phyloP scores from a whole-genome alignment of 2,797 vertebrate species.

The Acipenser transmontanus region DNA sequence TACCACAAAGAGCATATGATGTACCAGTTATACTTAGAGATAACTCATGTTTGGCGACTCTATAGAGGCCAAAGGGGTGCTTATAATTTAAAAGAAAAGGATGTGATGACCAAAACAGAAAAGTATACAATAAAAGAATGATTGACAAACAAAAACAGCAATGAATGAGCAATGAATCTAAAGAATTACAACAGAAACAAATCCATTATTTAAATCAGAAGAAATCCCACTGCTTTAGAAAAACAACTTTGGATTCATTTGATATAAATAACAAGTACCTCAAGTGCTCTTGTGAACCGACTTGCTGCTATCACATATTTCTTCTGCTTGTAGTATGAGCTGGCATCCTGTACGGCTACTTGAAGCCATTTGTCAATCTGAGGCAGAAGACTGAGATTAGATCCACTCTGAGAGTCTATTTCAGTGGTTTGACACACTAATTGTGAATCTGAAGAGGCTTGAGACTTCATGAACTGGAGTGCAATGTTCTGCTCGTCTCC shows the following conservation, averaged over 20 bases:
- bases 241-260: constrained; percentile 6
- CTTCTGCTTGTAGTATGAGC: constrained; percentile 48
- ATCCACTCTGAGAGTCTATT: constrained; percentile 25
- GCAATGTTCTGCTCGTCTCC: constrained; percentile 46
- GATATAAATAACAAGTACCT: constrained; percentile 47
- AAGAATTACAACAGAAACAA: no score
- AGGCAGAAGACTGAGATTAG: constrained; percentile 41
- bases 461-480: constrained; percentile 39
- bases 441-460: constrained; percentile 17
- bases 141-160: no score
- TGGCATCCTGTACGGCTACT: constrained; percentile 49
- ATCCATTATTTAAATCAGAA: no score
- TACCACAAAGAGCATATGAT: no score
- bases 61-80: no score
- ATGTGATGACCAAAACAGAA: no score
- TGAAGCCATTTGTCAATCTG: constrained; percentile 52
- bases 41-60: no score
- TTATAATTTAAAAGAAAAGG: no score
- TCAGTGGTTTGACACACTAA: constrained; percentile 27
- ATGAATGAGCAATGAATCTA: no score
- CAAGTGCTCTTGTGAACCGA: constrained; percentile 44
- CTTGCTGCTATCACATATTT: constrained; percentile 49
- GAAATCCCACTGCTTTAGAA: no score
- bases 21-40: no score
- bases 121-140: no score